phyloP scores from a whole-genome alignment of 2,888 invertebrate genomes.

The Labia minor region DNA sequence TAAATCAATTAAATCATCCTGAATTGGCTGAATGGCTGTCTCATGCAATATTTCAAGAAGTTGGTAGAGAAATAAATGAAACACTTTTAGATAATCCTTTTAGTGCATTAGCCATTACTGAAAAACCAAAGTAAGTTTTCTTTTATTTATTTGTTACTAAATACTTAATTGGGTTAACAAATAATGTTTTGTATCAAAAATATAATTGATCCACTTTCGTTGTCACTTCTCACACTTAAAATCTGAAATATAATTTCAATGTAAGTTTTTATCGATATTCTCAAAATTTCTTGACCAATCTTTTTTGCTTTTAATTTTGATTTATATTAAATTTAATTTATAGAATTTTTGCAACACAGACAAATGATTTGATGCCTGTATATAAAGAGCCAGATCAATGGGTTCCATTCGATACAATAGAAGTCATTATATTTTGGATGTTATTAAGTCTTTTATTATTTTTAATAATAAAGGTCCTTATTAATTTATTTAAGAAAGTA shows the following conservation, averaged over 20 bases:
- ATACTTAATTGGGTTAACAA: too few species aligned
- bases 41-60: conserved; percentile 43
- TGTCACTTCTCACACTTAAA: too few species aligned
- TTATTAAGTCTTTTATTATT: conserved; percentile 23
- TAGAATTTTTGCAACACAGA: background rate
- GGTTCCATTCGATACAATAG: conserved; percentile 31
- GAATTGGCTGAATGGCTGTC: conserved; percentile 53
- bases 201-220: too few species aligned
- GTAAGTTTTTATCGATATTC: too few species aligned
- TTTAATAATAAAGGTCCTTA: background rate
- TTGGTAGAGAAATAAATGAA: conserved; percentile 41
- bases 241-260: too few species aligned
- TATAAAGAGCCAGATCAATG: conserved; percentile 30
- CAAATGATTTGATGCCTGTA: background rate
- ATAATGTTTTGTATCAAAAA: too few species aligned
- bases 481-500: conserved; percentile 23
- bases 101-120: conserved; percentile 27
- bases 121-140: conserved; percentile 18
- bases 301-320: too few species aligned
- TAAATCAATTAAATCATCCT: conserved; percentile 46
- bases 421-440: conserved; percentile 25
- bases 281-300: too few species aligned
- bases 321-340: too few species aligned
- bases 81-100: conserved; percentile 32
- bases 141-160: too few species aligned